Evolutionary conservation across 2,888 invertebrate genomes (phyloP), one percentile per base, ranked within the genome.

Genomic region (Geotrupes spiniger): DNA sequence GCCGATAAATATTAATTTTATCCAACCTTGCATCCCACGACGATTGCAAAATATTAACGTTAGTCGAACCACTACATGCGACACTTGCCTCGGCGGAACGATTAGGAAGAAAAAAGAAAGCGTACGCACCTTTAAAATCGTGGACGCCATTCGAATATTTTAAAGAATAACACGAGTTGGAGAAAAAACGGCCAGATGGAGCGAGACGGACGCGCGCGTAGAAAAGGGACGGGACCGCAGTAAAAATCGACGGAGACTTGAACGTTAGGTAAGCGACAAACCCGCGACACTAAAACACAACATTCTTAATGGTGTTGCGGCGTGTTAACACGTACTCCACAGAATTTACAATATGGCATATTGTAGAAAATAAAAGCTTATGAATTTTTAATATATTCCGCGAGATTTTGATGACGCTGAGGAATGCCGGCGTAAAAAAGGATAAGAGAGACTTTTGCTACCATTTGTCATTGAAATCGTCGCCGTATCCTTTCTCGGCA

Each of bases 251-350:
- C 57, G 52, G 60, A 58, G 53, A 56, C 46, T 51, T 56, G 57
- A 57, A 57, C 50, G 44, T 12, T 58, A 46, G 52, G 52, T 51
- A 42, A 51, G 56, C 49, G 56, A 59, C 54, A 55, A 57, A 58
- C 58, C 56, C 45, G 53, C 36, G 39, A 46, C 46, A 45, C 46
- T 49, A 44, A 44, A 51, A 47, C 51, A 39, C 36, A 47, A 49
- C 57, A 61, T 61, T 58, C 58, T 62, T 60, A 55, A 53, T 60
- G 59, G 57, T 60, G 53, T 54, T 56, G 55, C 53, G 52, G 54
- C 58, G 50, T 62, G 64, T 64, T 62, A 61, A 61, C 63, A 64
- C 60, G 61, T 61, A 56, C 54, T 54, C 49, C 54, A 45, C 44
- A 53, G 55, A 58, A 56, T 59, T 51, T 56, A 54, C 48, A 52